A percentile compares a stretch with the other conserved stretches of the same genome.
Conservation (phyloP, 2,113 vertebrate species). For the Ascaphus truei region DNA sequence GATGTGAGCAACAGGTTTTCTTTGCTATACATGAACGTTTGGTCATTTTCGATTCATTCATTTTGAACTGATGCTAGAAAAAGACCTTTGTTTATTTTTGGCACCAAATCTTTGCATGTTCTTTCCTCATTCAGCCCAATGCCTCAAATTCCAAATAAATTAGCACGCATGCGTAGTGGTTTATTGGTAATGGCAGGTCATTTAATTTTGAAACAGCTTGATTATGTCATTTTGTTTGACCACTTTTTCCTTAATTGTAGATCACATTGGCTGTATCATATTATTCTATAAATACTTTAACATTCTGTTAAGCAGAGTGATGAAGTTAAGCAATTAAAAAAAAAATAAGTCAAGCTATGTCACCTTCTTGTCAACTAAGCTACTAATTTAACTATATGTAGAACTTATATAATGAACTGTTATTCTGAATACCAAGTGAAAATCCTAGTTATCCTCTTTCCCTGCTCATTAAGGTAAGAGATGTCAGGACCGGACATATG, state of each 20-base stretch:
- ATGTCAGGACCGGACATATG: slow-evolving; percentile 46
- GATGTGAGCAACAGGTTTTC: too few relatives aligned
- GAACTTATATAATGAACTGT: slow-evolving; percentile 46
- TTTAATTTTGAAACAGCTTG: slow-evolving; percentile 42
- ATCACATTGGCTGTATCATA: slow-evolving; percentile 33
- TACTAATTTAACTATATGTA: slow-evolving; percentile 53
- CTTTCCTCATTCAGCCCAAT: background rate
- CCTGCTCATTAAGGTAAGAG: slow-evolving; percentile 55
- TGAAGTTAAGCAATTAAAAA: slow-evolving; percentile 58
- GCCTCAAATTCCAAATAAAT: background rate
- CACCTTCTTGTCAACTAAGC: slow-evolving; percentile 57
- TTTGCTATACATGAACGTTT: too few relatives aligned
- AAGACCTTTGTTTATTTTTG: background rate
- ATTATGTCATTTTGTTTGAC: slow-evolving; percentile 47
- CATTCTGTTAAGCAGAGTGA: slow-evolving; percentile 52
- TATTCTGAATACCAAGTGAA: slow-evolving; percentile 43
- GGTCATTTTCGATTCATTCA: too few relatives aligned
- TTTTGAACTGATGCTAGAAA: too few relatives aligned
- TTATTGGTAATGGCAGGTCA: slow-evolving; percentile 46
- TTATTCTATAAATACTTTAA: slow-evolving; percentile 51
- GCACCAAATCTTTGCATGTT: background rate
- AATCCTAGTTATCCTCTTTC: slow-evolving; percentile 46
- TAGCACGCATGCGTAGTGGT: slow-evolving; percentile 7
- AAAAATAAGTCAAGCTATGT: slow-evolving; percentile 57
- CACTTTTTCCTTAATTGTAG: slow-evolving; percentile 40